Percentiles rank a stretch among this genome's conserved stretches.
These are phyloP conservation scores for Hydrolagus affinis DNA, from an alignment of 2,113 vertebrate species.

Conservation along the genomic window DNA sequence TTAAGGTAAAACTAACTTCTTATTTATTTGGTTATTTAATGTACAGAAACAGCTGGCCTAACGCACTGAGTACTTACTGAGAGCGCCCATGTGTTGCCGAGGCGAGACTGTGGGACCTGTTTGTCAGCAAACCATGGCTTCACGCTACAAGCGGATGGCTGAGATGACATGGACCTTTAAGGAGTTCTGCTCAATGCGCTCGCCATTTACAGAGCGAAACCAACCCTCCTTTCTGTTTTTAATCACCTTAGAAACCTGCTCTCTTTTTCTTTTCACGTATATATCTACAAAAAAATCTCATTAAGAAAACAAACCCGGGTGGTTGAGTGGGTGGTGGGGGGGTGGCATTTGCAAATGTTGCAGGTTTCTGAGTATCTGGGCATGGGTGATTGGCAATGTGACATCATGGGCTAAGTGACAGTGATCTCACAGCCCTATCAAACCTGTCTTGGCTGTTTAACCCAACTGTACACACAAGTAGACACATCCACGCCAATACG, in stretches of 20 bases:
- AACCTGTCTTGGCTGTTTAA: too few species aligned
- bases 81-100: background rate
- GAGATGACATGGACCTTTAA: background rate
- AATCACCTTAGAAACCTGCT: slow-evolving; percentile 6
- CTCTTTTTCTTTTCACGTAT: too few species aligned
- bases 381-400: background rate
- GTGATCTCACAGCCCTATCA: too few species aligned
- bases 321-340: too few species aligned
- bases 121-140: slow-evolving; percentile 1
- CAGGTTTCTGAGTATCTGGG: background rate
- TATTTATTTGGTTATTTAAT: too few species aligned
- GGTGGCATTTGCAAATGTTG: background rate
- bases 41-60: background rate
- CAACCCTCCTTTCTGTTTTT: background rate
- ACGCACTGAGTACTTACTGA: slow-evolving; percentile 4
- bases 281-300: slow-evolving; percentile 18
- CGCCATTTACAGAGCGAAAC: slow-evolving; percentile 4
- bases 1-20: background rate
- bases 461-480: background rate
- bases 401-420: slow-evolving; percentile 15
- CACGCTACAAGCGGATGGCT: slow-evolving; percentile 17
- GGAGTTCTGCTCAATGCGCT: background rate
- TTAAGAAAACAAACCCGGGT: too few species aligned
- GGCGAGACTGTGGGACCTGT: background rate
- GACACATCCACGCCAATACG: too few species aligned